Conservation (phyloP, 2,888 invertebrate species). For the Diplolepis rosae region DNA sequence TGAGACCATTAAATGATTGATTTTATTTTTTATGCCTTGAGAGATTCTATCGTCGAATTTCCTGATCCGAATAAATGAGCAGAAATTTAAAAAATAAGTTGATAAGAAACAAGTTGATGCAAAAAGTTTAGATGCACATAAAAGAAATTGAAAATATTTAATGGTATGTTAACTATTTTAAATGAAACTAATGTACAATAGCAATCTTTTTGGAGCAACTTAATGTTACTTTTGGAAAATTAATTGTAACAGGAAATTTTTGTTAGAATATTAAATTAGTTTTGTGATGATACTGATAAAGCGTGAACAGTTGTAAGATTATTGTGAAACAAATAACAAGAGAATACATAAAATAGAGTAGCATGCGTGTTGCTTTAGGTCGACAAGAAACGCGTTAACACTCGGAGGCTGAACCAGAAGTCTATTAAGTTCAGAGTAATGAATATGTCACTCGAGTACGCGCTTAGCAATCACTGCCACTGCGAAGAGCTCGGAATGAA, state of each 20-base stretch:
- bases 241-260: too few species aligned
- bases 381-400: constrained; percentile 58
- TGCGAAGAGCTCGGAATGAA: background rate
- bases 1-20: background rate
- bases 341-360: background rate
- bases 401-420: constrained; percentile 50
- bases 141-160: too few species aligned
- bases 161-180: too few species aligned
- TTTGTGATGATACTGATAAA: background rate
- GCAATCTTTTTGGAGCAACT: too few species aligned
- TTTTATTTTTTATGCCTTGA: constrained; percentile 1
- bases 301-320: constrained; percentile 1
- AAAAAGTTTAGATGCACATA: too few species aligned
- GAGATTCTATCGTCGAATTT: too few species aligned
- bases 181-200: too few species aligned
- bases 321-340: constrained; percentile 4
- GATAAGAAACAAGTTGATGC: too few species aligned
- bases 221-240: too few species aligned
- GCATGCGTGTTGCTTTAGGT: constrained; percentile 42
- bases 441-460: constrained; percentile 52
- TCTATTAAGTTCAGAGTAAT: constrained; percentile 58
- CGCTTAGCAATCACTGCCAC: background rate
- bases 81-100: too few species aligned
- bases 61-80: background rate
- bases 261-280: too few species aligned